Evolutionary conservation across 1,140 invertebrate genomes (phyloP).

Genomic region (Hormaphis cornu): DNA sequence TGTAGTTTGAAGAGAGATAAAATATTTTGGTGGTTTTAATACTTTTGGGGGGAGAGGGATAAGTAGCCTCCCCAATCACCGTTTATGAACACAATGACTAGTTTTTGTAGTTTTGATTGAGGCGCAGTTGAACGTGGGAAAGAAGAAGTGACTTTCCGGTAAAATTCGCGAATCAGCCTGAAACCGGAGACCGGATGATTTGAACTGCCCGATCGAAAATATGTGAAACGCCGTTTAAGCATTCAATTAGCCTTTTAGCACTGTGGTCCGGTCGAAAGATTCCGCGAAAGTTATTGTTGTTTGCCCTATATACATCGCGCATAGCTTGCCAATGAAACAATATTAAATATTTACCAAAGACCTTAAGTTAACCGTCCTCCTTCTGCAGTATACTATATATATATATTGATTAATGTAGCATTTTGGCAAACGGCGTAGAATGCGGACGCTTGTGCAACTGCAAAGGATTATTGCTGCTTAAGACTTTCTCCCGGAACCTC

Average conservation of each 20-base stretch:
- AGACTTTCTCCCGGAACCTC: no score
- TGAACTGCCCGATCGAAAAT: neutral
- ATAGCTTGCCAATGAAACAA: conserved; percentile 19
- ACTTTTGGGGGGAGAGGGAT: no score
- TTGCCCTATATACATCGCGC: conserved; percentile 5
- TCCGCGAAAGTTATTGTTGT: conserved; percentile 5
- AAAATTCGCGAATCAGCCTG: neutral
- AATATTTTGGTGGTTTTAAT: no score
- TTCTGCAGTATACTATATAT: neutral
- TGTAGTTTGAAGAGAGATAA: no score
- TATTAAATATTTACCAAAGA: conserved; percentile 27
- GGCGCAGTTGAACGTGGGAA: no score
- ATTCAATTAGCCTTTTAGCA: neutral
- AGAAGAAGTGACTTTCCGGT: no score
- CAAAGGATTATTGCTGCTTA: conserved; percentile 16
- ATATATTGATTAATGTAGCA: conserved; percentile 11
- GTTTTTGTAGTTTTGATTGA: no score
- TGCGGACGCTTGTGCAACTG: neutral
- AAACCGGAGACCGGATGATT: no score
- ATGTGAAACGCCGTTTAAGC: neutral
- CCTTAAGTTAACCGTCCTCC: conserved; percentile 11
- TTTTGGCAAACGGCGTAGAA: neutral
- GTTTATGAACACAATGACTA: no score
- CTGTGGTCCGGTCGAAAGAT: neutral
- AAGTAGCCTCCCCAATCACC: no score